phyloP scores from a whole-genome alignment of 2,797 vertebrate genomes.

The Ammospiza maritima region DNA sequence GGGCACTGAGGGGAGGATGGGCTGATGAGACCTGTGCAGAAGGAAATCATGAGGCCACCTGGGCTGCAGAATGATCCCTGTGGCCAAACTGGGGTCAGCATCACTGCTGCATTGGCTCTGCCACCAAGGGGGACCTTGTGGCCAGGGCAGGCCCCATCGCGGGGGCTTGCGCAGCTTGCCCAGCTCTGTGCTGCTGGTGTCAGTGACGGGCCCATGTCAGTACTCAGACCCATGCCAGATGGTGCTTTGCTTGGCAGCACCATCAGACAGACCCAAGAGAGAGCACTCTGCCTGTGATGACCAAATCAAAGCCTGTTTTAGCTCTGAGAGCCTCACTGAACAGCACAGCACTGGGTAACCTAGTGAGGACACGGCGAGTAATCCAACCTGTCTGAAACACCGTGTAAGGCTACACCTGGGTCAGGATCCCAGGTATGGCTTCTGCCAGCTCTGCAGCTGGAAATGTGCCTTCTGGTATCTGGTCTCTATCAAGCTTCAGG shows the following conservation, averaged over 20 bases:
- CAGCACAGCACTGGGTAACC: not conserved
- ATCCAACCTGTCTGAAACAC: not conserved
- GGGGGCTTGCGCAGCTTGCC: not conserved
- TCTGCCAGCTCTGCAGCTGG: slow-evolving; percentile 48
- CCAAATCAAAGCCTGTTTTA: not conserved
- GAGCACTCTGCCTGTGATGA: not conserved
- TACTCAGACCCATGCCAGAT: fast-evolving
- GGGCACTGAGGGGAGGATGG: not conserved
- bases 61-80: not conserved
- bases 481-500: slow-evolving; percentile 56
- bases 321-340: not conserved
- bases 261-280: not conserved
- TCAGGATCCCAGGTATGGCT: slow-evolving; percentile 43
- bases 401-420: not conserved
- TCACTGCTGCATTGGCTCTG: fast-evolving
- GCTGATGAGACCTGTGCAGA: not conserved
- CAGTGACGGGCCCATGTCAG: not conserved
- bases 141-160: fast-evolving
- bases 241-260: not conserved
- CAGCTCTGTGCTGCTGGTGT: not conserved
- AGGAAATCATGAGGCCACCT: not conserved
- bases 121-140: not conserved
- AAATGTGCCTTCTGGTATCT: slow-evolving; percentile 49
- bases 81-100: not conserved
- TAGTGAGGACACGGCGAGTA: fast-evolving